A percentile compares a stretch with the other conserved stretches of the same genome.
These are phyloP conservation scores for Boulengeromyrus knoepffleri DNA, from an alignment of 2,113 vertebrate species.

Conservation along the genomic window DNA sequence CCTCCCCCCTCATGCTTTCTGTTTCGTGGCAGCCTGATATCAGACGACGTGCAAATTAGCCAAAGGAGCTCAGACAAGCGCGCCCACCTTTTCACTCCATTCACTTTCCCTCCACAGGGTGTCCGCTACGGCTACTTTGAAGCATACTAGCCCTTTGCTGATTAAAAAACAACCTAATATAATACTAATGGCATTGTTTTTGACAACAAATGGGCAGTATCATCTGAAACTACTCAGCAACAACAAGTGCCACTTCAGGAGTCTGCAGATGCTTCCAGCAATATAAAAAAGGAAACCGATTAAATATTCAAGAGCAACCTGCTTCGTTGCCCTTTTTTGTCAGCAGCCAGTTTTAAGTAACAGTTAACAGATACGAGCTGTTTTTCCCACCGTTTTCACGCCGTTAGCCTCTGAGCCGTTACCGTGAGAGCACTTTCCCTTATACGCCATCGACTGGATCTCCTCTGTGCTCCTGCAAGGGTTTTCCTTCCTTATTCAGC, in stretches of 20 bases:
- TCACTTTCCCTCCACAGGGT: background rate
- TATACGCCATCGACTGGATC: background rate
- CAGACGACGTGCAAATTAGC: slow-evolving; percentile 5
- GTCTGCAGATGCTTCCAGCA: background rate
- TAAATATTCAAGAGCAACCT: slow-evolving; percentile 16
- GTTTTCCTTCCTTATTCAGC: background rate
- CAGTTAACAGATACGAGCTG: background rate
- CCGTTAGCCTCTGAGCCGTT: background rate
- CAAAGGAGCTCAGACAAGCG: background rate
- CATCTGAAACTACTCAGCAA: slow-evolving; percentile 11
- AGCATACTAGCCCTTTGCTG: slow-evolving; percentile 5
- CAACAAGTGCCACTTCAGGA: background rate
- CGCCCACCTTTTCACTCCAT: background rate
- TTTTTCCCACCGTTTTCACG: background rate
- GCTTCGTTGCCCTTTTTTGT: slow-evolving; percentile 2
- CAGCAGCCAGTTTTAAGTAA: slow-evolving; percentile 10
- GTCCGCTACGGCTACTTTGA: slow-evolving; percentile 1
- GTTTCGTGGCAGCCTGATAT: background rate
- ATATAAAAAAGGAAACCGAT: background rate
- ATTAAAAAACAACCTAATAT: slow-evolving; percentile 13
- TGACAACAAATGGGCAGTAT: slow-evolving; percentile 15
- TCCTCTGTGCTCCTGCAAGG: background rate
- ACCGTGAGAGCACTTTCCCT: background rate
- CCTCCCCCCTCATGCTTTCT: background rate
- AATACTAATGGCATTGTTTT: slow-evolving; percentile 18